Percentiles rank a stretch among this genome's conserved stretches.
These are phyloP conservation scores for Ammodytes marinus DNA, from an alignment of 2,113 vertebrate species.

Conservation along the genomic window DNA sequence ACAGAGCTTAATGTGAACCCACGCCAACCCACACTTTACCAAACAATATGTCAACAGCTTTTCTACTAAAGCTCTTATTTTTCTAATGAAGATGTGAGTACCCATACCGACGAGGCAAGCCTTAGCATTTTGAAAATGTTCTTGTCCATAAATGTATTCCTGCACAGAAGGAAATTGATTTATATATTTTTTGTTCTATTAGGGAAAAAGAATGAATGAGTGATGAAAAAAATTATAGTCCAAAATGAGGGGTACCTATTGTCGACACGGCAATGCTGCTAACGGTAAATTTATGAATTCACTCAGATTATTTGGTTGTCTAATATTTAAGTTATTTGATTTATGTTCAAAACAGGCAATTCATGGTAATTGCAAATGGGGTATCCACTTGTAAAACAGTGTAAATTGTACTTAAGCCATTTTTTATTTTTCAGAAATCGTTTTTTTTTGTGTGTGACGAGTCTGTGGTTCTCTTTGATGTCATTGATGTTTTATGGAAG, in stretches of 20 bases:
- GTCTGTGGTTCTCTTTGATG: conserved; percentile 66
- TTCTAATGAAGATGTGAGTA: conserved; percentile 68
- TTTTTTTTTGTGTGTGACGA: conserved; percentile 48
- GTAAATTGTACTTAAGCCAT: conserved; percentile 76
- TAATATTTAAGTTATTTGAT: conserved; percentile 79
- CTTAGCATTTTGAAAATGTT: conserved; percentile 49
- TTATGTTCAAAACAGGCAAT: conserved; percentile 67
- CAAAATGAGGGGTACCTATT: conserved; percentile 55
- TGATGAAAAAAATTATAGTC: conserved; percentile 42
- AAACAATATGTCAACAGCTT: conserved; percentile 67
- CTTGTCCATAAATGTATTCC: conserved; percentile 60
- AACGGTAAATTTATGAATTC: conserved; percentile 42
- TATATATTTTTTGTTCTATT: conserved; percentile 71
- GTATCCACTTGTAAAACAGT: conserved; percentile 57
- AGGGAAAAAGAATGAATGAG: conserved; percentile 44
- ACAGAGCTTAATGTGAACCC: conserved; percentile 58
- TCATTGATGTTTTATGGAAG: conserved; percentile 57
- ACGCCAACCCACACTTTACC: conserved; percentile 41
- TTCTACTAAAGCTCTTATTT: conserved; percentile 84
- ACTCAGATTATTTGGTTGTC: conserved; percentile 70
- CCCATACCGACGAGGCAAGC: conserved; percentile 42
- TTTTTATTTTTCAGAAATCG: conserved; percentile 69
- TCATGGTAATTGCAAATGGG: conserved; percentile 54
- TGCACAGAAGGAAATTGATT: conserved; percentile 38
- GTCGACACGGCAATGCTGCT: conserved; percentile 66